These are phyloP conservation scores for Volucella inanis DNA, from an alignment of 2,888 invertebrate genomes.

Conservation along the genomic window DNA sequence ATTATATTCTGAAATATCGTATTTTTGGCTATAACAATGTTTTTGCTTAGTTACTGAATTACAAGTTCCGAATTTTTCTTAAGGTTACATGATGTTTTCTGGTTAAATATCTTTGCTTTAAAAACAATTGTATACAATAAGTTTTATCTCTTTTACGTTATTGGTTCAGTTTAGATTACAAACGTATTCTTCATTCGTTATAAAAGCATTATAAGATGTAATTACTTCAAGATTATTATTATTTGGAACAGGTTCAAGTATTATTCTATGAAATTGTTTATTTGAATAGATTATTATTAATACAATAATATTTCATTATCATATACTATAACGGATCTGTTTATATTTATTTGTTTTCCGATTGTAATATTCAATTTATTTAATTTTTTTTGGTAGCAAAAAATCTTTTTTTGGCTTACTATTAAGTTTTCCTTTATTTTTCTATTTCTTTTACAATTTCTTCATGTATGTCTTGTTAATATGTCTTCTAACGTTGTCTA, in stretches of 20 bases:
- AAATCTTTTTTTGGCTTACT: conserved; percentile 32
- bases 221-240: conserved; percentile 39
- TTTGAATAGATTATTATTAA: conserved; percentile 46
- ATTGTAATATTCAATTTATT: conserved; percentile 32
- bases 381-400: conserved; percentile 28
- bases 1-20: neutral
- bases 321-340: no score
- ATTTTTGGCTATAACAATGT: no score
- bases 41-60: no score
- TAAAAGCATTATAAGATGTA: conserved; percentile 6
- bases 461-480: conserved; percentile 37
- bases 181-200: conserved; percentile 28
- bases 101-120: no score
- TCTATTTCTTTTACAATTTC: conserved; percentile 6
- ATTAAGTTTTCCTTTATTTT: conserved; percentile 42
- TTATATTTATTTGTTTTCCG: conserved; percentile 38
- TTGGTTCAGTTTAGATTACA: conserved; percentile 2
- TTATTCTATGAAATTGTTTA: conserved; percentile 25
- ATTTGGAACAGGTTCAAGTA: conserved; percentile 50
- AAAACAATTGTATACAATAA: no score
- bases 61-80: no score
- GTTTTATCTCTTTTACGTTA: no score
- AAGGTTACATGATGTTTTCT: no score
- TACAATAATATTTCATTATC: conserved; percentile 48
- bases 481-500: conserved; percentile 32